phyloP scores from a whole-genome alignment of 2,113 vertebrate genomes.

The Oncorhynchus clarkii region DNA sequence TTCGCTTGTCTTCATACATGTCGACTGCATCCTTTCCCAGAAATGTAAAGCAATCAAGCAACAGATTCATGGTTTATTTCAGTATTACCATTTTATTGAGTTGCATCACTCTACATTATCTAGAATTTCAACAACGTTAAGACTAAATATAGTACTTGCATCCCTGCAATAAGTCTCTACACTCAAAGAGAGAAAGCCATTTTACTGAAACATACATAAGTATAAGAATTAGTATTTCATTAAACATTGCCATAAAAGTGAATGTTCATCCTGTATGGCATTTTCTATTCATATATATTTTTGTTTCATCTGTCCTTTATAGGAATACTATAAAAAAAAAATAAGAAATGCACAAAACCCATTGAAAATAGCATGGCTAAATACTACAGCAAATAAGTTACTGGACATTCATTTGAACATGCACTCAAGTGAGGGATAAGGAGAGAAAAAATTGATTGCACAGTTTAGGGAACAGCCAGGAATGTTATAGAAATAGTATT shows the following conservation, averaged over 20 bases:
- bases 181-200: conserved; percentile 71
- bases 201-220: conserved; percentile 79
- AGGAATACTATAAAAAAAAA: conserved; percentile 75
- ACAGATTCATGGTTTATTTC: conserved; percentile 4
- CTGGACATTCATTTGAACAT: conserved; percentile 79
- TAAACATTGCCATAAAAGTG: conserved; percentile 78
- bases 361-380: conserved; percentile 78
- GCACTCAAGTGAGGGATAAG: conserved; percentile 72
- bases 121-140: conserved; percentile 77
- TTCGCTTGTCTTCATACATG: no score
- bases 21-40: no score
- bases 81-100: conserved; percentile 70
- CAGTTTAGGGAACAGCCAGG: conserved; percentile 64
- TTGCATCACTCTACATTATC: conserved; percentile 78
- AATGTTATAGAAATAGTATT: conserved; percentile 60
- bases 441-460: conserved; percentile 58
- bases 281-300: conserved; percentile 59
- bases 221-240: conserved; percentile 73
- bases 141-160: conserved; percentile 78
- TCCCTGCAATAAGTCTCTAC: conserved; percentile 75
- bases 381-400: conserved; percentile 76
- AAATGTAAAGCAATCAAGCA: no score
- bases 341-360: conserved; percentile 75
- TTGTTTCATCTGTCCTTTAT: conserved; percentile 50
- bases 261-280: conserved; percentile 67